These are phyloP conservation scores for Benitochromis conjunctus DNA, from an alignment of 2,113 vertebrate genomes.

Conservation along the genomic window DNA sequence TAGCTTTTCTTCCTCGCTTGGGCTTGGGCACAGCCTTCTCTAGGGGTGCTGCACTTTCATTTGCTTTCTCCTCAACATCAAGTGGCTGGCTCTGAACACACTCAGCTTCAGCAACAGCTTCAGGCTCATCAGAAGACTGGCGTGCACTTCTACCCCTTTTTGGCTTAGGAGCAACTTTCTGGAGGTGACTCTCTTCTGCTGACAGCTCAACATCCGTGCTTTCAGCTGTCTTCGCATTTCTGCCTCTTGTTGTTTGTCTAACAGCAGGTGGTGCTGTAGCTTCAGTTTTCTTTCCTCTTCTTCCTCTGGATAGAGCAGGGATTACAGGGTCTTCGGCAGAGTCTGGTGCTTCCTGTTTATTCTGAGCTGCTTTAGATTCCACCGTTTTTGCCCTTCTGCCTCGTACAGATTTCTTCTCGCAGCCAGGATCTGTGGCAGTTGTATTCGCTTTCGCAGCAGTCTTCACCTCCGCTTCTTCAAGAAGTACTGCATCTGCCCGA, in stretches of 20 bases:
- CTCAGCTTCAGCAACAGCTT: neutral
- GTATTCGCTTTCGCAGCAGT: neutral
- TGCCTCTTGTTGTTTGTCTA: conserved; percentile 39
- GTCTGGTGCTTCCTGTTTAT: neutral
- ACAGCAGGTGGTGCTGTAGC: neutral
- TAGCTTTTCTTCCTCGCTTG: conserved; percentile 36
- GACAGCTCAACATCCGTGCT: neutral
- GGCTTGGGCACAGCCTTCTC: conserved; percentile 11
- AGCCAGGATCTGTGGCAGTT: too few relatives aligned
- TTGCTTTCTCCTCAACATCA: neutral
- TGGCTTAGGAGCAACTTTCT: neutral
- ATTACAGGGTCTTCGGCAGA: neutral
- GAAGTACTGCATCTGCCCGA: neutral
- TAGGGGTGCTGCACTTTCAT: neutral
- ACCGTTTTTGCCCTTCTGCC: conserved; percentile 2
- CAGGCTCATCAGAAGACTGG: neutral
- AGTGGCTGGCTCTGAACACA: neutral
- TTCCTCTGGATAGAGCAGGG: conserved; percentile 41
- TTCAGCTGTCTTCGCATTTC: neutral
- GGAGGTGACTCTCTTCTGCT: neutral
- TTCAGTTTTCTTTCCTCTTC: conserved; percentile 50
- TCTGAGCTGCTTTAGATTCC: neutral
- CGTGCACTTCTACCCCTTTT: conserved; percentile 22
- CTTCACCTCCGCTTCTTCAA: neutral
- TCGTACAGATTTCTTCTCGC: neutral